Evolutionary conservation across 2,888 invertebrate species (phyloP), one percentile per base, ranked within the genome.

Genomic region (Scrobipalpa atriplicella): DNA sequence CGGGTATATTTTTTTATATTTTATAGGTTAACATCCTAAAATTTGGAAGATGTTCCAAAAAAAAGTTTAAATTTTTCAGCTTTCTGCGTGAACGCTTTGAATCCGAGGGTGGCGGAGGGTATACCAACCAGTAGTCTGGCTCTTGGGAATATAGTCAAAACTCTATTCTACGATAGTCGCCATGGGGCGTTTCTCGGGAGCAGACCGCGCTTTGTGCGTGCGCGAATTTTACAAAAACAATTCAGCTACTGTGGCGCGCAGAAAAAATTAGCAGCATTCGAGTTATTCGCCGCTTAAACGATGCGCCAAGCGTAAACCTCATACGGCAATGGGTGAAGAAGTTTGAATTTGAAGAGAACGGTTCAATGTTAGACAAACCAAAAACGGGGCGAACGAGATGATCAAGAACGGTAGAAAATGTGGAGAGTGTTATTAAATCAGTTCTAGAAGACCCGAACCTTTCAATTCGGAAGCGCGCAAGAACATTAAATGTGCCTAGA

Each of bases 381-480:
- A 67, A 67, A 67, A 67, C 69, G n/a, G n/a, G n/a, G 60, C 70
- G 70, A 36, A 68, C 70, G 58, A 73, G 71, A 62, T 67, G 68
- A 62, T 70, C 71, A 61, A 72, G 68, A 67, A 73, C 68, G 38
- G 64, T 41, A 16, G 71, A 70, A 69, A 72, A 69, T 67, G 62
- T 72, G 9, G 69, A 69, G 13, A 61, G 58, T 54, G 69, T 70
- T 52, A 63, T 9, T 11, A n/a, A 64, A 66, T 71, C 69, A 68
- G 65, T 73, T 67, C 43, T 63, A 62, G 69, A 69, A 39, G 60
- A 72, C 56, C 72, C 71, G 29, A 64, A 62, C 39, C 70, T 71
- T 56, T 72, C 71, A n/a, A 69, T 70, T 70, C 70, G 72, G 38
- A 73, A 73, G 70, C 69, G 72, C 16, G 69, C 73, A 38, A 56